Evolutionary conservation across 2,888 invertebrate genomes (phyloP).

Genomic region (Tribolium freemani): DNA sequence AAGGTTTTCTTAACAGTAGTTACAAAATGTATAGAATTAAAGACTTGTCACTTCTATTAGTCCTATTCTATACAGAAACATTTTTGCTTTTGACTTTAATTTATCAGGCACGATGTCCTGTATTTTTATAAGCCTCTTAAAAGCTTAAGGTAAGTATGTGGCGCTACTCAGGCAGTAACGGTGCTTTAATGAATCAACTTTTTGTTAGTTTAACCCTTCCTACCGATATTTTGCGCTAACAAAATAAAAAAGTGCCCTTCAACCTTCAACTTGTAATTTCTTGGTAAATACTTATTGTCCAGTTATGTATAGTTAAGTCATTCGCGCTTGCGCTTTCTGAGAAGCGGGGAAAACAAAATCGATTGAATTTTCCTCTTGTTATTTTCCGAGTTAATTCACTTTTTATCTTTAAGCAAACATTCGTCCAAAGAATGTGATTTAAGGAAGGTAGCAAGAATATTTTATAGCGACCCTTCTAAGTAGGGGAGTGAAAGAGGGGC

Average conservation of each 20-base stretch:
- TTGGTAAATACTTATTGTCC: too few species aligned
- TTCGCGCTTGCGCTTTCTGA: background rate
- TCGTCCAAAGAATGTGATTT: conserved; percentile 47
- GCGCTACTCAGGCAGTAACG: conserved; percentile 15
- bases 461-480: conserved; percentile 40
- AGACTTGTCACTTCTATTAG: too few species aligned
- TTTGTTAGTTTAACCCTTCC: conserved; percentile 8
- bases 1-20: too few species aligned
- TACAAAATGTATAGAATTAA: too few species aligned
- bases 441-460: conserved; percentile 43
- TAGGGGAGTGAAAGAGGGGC: conserved; percentile 45
- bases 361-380: conserved; percentile 1
- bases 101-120: conserved; percentile 1
- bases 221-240: too few species aligned
- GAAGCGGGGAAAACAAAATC: background rate
- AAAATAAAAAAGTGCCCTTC: background rate
- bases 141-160: conserved; percentile 16
- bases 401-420: conserved; percentile 50
- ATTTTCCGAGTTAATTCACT: conserved; percentile 42
- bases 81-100: background rate
- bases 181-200: conserved; percentile 20
- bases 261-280: too few species aligned
- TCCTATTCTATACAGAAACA: background rate
- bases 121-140: conserved; percentile 25
- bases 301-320: too few species aligned